A percentile compares a stretch with the other conserved stretches of the same genome.
Evolutionary conservation across 2,113 vertebrate genomes (phyloP).

Genomic region (Paralichthys olivaceus): DNA sequence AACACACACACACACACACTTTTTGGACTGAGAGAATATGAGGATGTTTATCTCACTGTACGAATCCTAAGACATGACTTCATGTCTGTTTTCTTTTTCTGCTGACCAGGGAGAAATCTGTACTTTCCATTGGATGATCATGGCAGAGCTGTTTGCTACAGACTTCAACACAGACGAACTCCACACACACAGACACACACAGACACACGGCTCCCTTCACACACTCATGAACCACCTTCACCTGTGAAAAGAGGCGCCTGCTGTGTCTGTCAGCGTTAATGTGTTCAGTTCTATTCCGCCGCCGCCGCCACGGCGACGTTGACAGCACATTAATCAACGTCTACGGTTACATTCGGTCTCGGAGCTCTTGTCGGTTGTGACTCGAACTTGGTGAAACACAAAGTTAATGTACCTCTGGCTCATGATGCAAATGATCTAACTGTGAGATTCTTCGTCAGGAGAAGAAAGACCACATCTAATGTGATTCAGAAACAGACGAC

Average conservation of each 20-base stretch:
- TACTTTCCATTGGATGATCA: conserved; percentile 1
- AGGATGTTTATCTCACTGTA: conserved; percentile 10
- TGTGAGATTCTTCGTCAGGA: too few species aligned
- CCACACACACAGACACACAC: too few species aligned
- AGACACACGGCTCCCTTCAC: background rate
- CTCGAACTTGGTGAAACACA: background rate
- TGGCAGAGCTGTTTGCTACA: background rate
- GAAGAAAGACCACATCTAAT: too few species aligned
- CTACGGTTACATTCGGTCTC: background rate
- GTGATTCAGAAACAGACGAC: too few species aligned
- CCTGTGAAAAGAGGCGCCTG: background rate
- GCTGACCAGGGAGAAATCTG: background rate
- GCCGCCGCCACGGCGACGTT: background rate
- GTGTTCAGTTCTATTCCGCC: background rate
- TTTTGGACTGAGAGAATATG: background rate
- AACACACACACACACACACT: background rate
- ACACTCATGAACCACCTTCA: background rate
- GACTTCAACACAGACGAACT: too few species aligned
- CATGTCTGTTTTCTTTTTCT: conserved; percentile 23
- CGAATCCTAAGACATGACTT: conserved; percentile 17
- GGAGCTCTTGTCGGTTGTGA: background rate
- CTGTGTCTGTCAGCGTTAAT: background rate
- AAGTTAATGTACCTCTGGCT: background rate
- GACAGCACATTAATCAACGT: background rate
- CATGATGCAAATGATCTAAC: too few species aligned